These are phyloP conservation scores for Bolinopsis microptera DNA, from an alignment of 37 sponge, comb jelly and placozoan genomes.

Conservation along the genomic window DNA sequence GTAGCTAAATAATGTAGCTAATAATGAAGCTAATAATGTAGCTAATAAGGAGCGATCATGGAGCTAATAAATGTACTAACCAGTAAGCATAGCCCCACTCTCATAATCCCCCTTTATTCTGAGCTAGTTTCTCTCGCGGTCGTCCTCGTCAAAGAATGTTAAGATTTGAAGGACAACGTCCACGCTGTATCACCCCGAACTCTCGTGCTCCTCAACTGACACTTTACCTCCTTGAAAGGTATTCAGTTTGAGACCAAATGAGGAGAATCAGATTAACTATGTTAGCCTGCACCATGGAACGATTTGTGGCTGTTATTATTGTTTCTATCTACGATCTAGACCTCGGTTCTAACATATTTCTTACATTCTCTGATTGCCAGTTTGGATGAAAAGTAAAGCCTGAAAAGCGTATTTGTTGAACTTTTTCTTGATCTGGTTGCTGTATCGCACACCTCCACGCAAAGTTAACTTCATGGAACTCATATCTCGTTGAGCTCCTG, in stretches of 20 bases:
- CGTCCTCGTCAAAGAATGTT: constrained; percentile 93
- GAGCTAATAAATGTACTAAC: no score
- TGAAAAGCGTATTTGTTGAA: constrained; percentile 97
- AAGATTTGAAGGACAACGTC: constrained; percentile 98
- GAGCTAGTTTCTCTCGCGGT: constrained; percentile 75
- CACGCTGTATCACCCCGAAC: constrained; percentile 90
- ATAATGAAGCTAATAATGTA: no score
- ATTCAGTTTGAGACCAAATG: no score
- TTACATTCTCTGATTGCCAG: no score
- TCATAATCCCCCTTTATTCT: constrained; percentile 88
- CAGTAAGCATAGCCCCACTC: constrained; percentile 84
- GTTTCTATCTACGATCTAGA: no score
- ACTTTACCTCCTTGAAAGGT: constrained; percentile 82
- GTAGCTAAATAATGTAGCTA: no score
- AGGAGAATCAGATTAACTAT: not conserved
- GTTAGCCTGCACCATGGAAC: not conserved
- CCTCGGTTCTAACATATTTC: no score
- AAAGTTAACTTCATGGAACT: constrained; percentile 90
- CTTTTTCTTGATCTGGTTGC: constrained; percentile 89
- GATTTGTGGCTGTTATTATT: no score
- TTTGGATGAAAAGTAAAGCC: constrained; percentile 65
- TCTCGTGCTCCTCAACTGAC: constrained; percentile 93
- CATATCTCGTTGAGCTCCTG: constrained; percentile 89
- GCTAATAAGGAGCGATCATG: no score
- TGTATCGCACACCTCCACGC: constrained; percentile 93